Evolutionary conservation across 2,113 vertebrate species (phyloP).

Genomic region (Grantiella picta): DNA sequence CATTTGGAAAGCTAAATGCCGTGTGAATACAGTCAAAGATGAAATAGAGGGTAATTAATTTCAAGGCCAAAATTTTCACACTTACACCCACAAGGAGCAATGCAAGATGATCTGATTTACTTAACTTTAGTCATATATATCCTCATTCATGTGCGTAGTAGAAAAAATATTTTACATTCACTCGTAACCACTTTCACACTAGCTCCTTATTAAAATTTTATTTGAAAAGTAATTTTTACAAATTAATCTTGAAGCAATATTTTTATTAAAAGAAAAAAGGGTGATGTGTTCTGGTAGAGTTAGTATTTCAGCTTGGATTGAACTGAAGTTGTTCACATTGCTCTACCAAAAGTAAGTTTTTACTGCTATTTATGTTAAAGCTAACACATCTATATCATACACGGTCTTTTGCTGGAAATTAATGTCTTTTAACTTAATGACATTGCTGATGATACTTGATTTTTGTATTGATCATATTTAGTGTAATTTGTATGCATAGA

Average conservation of each 20-base stretch:
- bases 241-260: neutral
- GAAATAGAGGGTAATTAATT: neutral
- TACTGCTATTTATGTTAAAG: neutral
- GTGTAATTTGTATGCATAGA: neutral
- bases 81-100: neutral
- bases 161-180: neutral
- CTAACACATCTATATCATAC: neutral
- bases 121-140: neutral
- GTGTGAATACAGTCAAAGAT: neutral
- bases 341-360: neutral
- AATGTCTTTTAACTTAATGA: neutral
- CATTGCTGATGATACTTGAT: neutral
- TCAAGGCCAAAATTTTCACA: neutral
- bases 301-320: neutral
- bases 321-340: neutral
- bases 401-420: neutral
- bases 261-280: neutral
- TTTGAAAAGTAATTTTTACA: neutral
- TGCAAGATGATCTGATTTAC: neutral
- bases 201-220: neutral
- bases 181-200: neutral
- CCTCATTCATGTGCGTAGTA: neutral
- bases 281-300: rapidly evolving
- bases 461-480: neutral
- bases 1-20: neutral